These are phyloP conservation scores for Pundamilia nyererei DNA, from an alignment of 2,113 vertebrate species.

Conservation along the genomic window DNA sequence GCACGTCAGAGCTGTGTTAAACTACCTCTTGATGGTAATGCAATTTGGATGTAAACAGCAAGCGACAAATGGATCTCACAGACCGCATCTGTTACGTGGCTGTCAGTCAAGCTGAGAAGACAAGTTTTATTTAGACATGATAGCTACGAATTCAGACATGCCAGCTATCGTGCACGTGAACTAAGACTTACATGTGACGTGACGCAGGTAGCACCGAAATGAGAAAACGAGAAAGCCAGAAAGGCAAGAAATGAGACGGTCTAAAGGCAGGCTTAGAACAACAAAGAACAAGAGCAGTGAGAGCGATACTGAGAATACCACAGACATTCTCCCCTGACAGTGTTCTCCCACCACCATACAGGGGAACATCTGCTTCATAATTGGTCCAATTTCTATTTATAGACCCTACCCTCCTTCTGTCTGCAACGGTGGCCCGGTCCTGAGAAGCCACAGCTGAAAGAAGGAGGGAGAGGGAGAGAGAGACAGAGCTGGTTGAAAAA, in stretches of 20 bases:
- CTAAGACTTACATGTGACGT: neutral
- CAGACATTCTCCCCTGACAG: conserved; percentile 15
- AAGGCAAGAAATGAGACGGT: neutral
- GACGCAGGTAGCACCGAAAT: neutral
- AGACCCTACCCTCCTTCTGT: conserved; percentile 58
- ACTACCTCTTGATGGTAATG: conserved; percentile 8
- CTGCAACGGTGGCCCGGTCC: conserved; percentile 46
- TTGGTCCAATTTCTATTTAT: conserved; percentile 72
- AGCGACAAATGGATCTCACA: conserved; percentile 8
- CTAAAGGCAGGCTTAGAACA: conserved; percentile 12
- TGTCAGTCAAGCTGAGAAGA: conserved; percentile 20
- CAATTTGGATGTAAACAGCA: conserved; percentile 6
- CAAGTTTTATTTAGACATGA: neutral
- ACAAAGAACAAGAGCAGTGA: conserved; percentile 2
- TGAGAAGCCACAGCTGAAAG: conserved; percentile 44
- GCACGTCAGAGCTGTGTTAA: neutral
- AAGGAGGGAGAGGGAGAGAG: neutral
- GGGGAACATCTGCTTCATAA: conserved; percentile 65
- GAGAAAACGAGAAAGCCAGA: neutral
- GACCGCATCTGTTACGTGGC: conserved; percentile 5
- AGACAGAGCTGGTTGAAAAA: neutral
- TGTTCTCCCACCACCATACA: conserved; percentile 48
- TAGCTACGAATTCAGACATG: neutral
- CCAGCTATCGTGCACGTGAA: neutral
- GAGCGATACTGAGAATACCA: conserved; percentile 31